phyloP scores from a whole-genome alignment of 1,140 invertebrate genomes.

The Drosophila eugracilis region DNA sequence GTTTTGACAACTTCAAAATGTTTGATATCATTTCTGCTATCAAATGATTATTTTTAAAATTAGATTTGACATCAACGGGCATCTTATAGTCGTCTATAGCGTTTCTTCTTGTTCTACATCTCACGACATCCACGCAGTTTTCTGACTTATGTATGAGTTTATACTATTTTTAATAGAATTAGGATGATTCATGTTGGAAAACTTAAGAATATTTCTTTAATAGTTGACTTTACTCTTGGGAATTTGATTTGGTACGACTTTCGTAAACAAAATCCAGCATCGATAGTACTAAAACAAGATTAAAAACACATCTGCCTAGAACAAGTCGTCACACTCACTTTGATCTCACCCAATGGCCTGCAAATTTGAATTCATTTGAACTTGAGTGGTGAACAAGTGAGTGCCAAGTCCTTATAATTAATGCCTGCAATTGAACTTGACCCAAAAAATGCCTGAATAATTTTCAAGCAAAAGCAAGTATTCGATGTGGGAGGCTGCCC shows the following conservation, averaged over 20 bases:
- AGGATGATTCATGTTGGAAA: conserved; percentile 40
- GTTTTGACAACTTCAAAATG: too few relatives aligned
- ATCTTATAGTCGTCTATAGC: too few relatives aligned
- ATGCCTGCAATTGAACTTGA: conserved; percentile 77
- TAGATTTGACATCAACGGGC: too few relatives aligned
- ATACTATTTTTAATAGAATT: conserved; percentile 42
- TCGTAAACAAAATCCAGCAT: neutral
- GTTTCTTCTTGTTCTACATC: conserved; percentile 56
- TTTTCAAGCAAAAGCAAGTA: conserved; percentile 33
- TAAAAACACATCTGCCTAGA: too few relatives aligned
- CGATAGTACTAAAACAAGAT: too few relatives aligned
- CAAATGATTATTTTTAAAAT: too few relatives aligned
- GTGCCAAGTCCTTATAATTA: conserved; percentile 77
- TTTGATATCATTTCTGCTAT: too few relatives aligned
- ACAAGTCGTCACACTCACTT: conserved; percentile 40
- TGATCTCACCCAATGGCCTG: conserved; percentile 29
- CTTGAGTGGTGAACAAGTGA: conserved; percentile 30
- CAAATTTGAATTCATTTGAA: conserved; percentile 57
- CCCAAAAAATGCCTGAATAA: conserved; percentile 56
- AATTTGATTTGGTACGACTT: too few relatives aligned
- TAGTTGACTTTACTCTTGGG: too few relatives aligned
- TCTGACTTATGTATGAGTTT: conserved; percentile 12
- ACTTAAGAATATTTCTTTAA: too few relatives aligned
- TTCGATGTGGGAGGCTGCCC: neutral
- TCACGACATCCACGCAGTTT: conserved; percentile 57